A percentile compares a stretch with the other conserved stretches of the same genome.
phyloP scores from a whole-genome alignment of 2,797 vertebrate species.

The Bradypodion pumilum region DNA sequence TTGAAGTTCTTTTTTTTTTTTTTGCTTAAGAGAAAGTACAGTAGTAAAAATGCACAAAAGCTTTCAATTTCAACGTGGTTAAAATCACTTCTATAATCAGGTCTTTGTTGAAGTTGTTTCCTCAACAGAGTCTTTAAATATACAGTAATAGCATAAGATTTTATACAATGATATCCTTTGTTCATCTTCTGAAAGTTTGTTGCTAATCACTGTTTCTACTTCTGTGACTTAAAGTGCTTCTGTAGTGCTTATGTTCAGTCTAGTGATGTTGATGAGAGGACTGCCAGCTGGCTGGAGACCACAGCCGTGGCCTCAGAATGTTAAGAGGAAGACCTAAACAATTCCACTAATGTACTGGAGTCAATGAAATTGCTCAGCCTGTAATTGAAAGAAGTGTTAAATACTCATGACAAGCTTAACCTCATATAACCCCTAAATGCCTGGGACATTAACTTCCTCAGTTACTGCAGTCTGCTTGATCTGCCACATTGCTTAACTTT shows the following conservation, averaged over 20 bases:
- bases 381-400: constrained; percentile 35
- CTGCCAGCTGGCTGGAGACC: background rate
- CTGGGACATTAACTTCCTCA: background rate
- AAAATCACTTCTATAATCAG: background rate
- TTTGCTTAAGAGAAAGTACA: background rate
- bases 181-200: background rate
- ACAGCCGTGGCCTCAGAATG: constrained; percentile 8
- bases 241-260: background rate
- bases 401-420: constrained; percentile 23
- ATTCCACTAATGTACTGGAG: constrained; percentile 23
- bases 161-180: background rate
- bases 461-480: background rate
- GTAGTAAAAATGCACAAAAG: background rate
- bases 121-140: background rate
- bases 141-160: background rate
- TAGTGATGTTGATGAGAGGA: background rate
- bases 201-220: background rate
- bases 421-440: background rate
- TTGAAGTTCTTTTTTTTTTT: background rate
- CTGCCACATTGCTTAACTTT: background rate
- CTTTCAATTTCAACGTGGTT: background rate
- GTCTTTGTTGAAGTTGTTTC: background rate
- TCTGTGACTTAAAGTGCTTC: constrained; percentile 10
- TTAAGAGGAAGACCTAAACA: constrained; percentile 25
- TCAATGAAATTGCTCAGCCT: constrained; percentile 32